A percentile compares a stretch with the other conserved stretches of the same genome.
These are phyloP conservation scores for Hucho hucho DNA, from an alignment of 2,113 vertebrate species.

Conservation along the genomic window DNA sequence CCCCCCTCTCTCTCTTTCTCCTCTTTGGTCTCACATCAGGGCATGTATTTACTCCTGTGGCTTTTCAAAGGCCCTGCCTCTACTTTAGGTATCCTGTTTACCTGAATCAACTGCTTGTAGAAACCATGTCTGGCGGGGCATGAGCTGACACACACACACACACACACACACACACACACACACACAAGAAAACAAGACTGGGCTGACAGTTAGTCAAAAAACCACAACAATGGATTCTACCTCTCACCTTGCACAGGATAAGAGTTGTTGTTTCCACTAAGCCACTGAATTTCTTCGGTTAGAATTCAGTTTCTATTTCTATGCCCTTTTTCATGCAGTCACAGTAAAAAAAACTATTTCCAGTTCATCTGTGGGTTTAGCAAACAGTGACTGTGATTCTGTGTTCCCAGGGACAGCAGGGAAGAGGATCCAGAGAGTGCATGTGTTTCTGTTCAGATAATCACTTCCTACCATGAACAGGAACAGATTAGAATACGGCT, in stretches of 20 bases:
- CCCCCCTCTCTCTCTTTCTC: not conserved
- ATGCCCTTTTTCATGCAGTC: not conserved
- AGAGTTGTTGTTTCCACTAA: slow-evolving; percentile 3
- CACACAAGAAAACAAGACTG: not conserved
- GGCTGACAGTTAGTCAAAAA: not conserved
- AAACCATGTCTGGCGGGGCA: not conserved
- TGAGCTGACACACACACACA: not conserved
- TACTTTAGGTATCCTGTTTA: slow-evolving; percentile 60
- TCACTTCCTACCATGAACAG: slow-evolving; percentile 13
- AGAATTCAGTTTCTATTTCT: not conserved
- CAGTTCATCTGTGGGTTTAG: not conserved
- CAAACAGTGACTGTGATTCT: not conserved
- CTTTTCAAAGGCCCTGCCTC: slow-evolving; percentile 40
- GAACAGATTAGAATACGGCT: slow-evolving; percentile 18
- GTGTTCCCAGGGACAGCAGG: not conserved
- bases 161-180: not conserved
- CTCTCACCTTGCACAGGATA: not conserved
- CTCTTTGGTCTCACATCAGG: not conserved
- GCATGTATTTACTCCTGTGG: slow-evolving; percentile 23
- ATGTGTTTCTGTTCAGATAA: slow-evolving; percentile 14
- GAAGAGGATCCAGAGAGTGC: slow-evolving; percentile 7
- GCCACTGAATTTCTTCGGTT: not conserved
- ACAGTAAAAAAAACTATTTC: not conserved
- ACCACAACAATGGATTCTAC: not conserved
- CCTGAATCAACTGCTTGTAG: slow-evolving; percentile 37